Percentiles rank a stretch among this genome's conserved stretches.
These are phyloP conservation scores for Cynocephalus volans DNA, from an alignment of 2,113 vertebrate genomes.

Conservation along the genomic window DNA sequence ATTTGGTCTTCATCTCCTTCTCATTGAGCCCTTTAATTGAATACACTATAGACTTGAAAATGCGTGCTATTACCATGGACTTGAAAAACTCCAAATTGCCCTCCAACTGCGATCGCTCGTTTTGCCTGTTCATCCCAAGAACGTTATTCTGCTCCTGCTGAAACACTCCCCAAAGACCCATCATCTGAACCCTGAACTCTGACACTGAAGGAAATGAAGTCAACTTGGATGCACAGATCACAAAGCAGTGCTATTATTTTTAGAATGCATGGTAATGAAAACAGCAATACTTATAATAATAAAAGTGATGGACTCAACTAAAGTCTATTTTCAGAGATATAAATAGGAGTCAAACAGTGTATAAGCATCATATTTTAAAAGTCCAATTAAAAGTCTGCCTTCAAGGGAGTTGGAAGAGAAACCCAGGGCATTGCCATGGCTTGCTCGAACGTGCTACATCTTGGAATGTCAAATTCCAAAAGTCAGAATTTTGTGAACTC, in stretches of 20 bases:
- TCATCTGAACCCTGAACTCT: slow-evolving; percentile 30
- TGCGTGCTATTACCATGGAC: not conserved
- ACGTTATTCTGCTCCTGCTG: not conserved
- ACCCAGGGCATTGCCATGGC: not conserved
- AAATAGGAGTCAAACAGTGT: slow-evolving; percentile 9
- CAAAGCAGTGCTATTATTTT: not conserved
- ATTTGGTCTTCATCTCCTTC: fast-evolving
- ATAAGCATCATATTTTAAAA: slow-evolving; percentile 46
- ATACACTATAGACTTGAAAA: fast-evolving
- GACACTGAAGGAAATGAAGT: not conserved
- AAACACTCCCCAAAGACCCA: not conserved
- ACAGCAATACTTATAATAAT: not conserved
- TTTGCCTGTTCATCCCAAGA: not conserved
- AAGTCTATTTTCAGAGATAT: slow-evolving; percentile 53
- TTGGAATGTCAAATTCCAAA: not conserved
- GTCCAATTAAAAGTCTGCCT: slow-evolving; percentile 70
- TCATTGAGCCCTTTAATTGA: not conserved
- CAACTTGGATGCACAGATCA: not conserved
- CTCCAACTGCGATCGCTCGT: fast-evolving
- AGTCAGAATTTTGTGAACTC: not conserved
- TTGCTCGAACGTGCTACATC: not conserved
- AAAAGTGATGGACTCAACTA: slow-evolving; percentile 52
- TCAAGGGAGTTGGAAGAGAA: not conserved
- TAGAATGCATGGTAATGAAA: not conserved
- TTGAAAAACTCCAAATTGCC: not conserved